Base-by-base conservation (phyloP, 2,797 vertebrate genomes). In the Uromys caudimaculatus region DNA sequence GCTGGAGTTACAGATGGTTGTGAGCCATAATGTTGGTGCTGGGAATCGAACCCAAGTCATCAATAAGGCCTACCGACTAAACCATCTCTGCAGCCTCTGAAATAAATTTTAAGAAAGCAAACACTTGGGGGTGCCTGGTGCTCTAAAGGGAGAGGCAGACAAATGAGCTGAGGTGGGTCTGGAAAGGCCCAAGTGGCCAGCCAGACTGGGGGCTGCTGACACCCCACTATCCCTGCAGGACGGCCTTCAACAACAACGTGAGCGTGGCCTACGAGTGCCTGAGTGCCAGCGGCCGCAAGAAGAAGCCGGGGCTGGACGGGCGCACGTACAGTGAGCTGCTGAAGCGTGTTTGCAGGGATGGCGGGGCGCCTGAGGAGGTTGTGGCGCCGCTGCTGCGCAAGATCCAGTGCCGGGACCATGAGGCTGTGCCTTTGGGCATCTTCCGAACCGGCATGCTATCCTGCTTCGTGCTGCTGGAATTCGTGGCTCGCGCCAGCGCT, bases 241-340 rank as follows among this genome's bases (percentile, higher is more conserved):
- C 99, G 2, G 99, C 99, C 79, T 99, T 99, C 97, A 99, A 99
- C 98, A 99, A 99, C 98, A 99, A 99, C 0, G 98, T 99, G 10
- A 98, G 98, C 1, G 98, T 99, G 78, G 99, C 99, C 13, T 99
- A 99, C 0, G 99, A 99, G 95, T 99, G 99, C 93, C 98, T 99
- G 94, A 99, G 99, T 2, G 97, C 98, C 38, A 96, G 98, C 0
- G 98, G 98, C 7, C 95, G 98, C 95, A 96, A 97, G 98, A 97
- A 98, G 96, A 76, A 97, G 84, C 90, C 98, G 0, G 99, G 99
- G 0, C 98, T 99, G 54, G 99, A 98, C 2, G 99, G 99, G 10
- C 98, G 98, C 41, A 98, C 99, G 23, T 99, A 99, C 98, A 99
- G 99, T 0, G 99, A 99, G 98, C 98, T 99, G 96, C 98, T 99